Percentiles rank a stretch among this genome's conserved stretches.
phyloP scores from a whole-genome alignment of 2,113 vertebrate genomes.

The Aegithalos caudatus region DNA sequence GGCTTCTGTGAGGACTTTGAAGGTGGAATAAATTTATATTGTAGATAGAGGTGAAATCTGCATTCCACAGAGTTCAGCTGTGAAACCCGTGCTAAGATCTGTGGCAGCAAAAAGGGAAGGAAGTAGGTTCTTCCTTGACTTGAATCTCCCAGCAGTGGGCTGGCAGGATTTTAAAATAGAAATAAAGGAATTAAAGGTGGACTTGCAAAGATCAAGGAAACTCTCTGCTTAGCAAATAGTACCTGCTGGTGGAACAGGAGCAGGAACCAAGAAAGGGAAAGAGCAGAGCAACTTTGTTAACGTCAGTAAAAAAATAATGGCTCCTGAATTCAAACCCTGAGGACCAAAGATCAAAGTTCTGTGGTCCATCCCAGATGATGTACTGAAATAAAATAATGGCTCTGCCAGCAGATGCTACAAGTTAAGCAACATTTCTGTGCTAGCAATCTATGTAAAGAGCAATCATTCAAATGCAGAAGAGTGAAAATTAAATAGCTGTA shows the following conservation, averaged over 20 bases:
- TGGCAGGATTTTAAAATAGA: not conserved
- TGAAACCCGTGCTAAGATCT: not conserved
- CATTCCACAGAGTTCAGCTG: not conserved
- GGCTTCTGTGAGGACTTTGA: not conserved
- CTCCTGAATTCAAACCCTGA: not conserved
- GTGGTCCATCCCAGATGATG: not conserved
- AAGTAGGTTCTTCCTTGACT: not conserved
- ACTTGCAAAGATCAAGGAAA: not conserved
- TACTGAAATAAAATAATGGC: constrained; percentile 1
- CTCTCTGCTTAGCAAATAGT: not conserved
- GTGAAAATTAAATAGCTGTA: constrained; percentile 8
- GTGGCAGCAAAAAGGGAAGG: not conserved
- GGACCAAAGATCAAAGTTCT: not conserved
- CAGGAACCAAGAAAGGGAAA: not conserved
- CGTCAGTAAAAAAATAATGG: not conserved
- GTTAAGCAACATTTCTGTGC: not conserved
- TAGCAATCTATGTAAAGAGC: not conserved
- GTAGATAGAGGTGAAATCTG: not conserved
- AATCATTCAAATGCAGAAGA: constrained; percentile 13
- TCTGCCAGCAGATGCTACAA: not conserved
- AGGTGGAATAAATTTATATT: not conserved
- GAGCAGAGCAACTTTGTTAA: not conserved
- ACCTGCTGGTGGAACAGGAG: not conserved
- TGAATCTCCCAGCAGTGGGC: not conserved
- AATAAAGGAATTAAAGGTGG: not conserved